phyloP scores from a whole-genome alignment of 2,888 invertebrate species.

The Volucella bombylans region DNA sequence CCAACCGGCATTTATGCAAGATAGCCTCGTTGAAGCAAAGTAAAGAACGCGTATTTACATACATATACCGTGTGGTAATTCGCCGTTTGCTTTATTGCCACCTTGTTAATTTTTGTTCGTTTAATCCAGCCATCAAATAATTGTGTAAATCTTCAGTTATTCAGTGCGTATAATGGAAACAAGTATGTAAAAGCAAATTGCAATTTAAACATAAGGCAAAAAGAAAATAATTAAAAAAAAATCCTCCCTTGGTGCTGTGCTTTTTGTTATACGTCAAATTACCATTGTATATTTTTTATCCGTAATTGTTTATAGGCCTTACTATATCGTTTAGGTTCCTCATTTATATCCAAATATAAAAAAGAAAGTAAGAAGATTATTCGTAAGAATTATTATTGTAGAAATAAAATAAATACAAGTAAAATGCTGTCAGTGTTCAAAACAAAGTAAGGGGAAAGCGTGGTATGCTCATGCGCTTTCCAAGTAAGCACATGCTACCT shows the following conservation, averaged over 20 bases:
- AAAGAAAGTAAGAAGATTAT: neutral
- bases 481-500: slow-evolving; percentile 66
- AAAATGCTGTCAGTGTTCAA: slow-evolving; percentile 42
- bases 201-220: slow-evolving; percentile 29
- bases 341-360: neutral
- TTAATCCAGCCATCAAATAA: slow-evolving; percentile 40
- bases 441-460: slow-evolving; percentile 43
- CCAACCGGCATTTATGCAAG: too few species aligned
- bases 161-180: slow-evolving; percentile 62
- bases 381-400: slow-evolving; percentile 22
- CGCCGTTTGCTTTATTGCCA: slow-evolving; percentile 49
- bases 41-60: slow-evolving; percentile 16
- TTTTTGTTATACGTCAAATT: slow-evolving; percentile 22
- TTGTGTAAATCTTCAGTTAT: slow-evolving; percentile 40
- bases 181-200: slow-evolving; percentile 62
- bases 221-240: slow-evolving; percentile 13
- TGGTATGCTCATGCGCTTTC: slow-evolving; percentile 54
- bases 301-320: neutral
- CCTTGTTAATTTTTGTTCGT: slow-evolving; percentile 33
- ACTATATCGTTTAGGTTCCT: neutral
- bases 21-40: neutral
- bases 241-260: slow-evolving; percentile 16
- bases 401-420: slow-evolving; percentile 13
- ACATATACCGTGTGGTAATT: slow-evolving; percentile 37
- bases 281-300: slow-evolving; percentile 1